Conservation (phyloP, 1,140 invertebrate species). For the Pinna nobilis region DNA sequence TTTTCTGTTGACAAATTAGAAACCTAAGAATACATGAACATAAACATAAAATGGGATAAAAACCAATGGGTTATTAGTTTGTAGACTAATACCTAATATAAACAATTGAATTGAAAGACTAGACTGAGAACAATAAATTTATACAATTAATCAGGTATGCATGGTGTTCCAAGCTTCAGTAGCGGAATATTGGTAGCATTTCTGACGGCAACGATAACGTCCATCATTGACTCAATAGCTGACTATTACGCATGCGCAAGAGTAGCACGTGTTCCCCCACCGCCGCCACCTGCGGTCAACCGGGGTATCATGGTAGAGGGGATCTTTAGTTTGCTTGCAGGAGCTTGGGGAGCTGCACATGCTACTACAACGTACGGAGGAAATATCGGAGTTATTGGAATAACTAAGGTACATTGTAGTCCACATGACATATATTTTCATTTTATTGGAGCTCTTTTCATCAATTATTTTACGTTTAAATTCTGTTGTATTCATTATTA, state of each 20-base stretch:
- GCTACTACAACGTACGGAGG: conserved; percentile 89
- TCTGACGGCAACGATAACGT: conserved; percentile 55
- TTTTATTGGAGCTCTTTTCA: no score
- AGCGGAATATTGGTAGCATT: conserved; percentile 55
- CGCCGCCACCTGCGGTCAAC: conserved; percentile 60
- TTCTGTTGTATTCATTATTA: no score
- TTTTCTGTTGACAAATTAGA: no score
- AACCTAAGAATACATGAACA: no score
- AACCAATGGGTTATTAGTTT: no score
- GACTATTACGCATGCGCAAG: conserved; percentile 66
- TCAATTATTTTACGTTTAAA: no score
- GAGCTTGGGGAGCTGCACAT: conserved; percentile 86
- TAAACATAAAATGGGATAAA: no score
- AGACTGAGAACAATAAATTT: no score
- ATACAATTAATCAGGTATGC: no score
- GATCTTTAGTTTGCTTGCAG: conserved; percentile 86
- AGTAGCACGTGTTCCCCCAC: conserved; percentile 50
- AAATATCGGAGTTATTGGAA: conserved; percentile 90
- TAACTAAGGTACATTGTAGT: conserved; percentile 76
- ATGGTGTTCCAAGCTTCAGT: conserved; percentile 54
- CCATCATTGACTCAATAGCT: conserved; percentile 69
- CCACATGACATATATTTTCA: no score
- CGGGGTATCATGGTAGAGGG: conserved; percentile 86
- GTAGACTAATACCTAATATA: no score
- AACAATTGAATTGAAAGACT: no score